These are phyloP conservation scores for Autographa gamma DNA, from an alignment of 2,888 invertebrate species.

Conservation along the genomic window DNA sequence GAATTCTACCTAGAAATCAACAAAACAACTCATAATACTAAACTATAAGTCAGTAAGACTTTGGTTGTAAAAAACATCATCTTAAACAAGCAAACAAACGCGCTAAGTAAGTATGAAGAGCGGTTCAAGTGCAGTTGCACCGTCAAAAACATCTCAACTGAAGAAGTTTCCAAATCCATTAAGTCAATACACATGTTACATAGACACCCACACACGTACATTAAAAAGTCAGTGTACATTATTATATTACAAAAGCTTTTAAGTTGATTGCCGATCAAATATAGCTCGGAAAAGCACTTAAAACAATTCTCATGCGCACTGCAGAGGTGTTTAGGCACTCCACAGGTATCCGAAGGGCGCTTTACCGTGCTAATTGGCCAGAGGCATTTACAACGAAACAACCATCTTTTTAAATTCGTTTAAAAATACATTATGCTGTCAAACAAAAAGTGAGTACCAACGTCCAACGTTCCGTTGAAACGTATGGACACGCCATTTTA, in stretches of 20 bases:
- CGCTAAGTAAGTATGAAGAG: not conserved
- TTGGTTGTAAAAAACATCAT: not conserved
- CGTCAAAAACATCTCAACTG: constrained; percentile 3
- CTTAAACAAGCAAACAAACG: not conserved
- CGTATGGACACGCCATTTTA: constrained; percentile 59
- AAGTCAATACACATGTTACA: constrained; percentile 42
- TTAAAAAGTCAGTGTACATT: constrained; percentile 50
- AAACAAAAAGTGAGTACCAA: constrained; percentile 69
- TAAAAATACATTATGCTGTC: constrained; percentile 80
- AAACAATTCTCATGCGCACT: constrained; percentile 64
- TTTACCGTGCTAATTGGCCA: constrained; percentile 74
- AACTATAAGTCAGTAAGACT: not conserved
- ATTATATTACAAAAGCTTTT: constrained; percentile 60
- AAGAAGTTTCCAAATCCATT: constrained; percentile 25
- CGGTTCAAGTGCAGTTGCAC: not conserved
- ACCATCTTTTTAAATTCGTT: constrained; percentile 75
- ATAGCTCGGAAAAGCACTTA: constrained; percentile 69
- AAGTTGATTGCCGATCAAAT: constrained; percentile 68
- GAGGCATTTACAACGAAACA: constrained; percentile 55
- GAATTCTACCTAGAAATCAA: not conserved
- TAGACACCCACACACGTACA: constrained; percentile 22
- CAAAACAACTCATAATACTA: not conserved
- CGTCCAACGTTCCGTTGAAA: constrained; percentile 59
- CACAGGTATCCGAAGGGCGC: constrained; percentile 42
- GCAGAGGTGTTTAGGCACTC: constrained; percentile 42